Conservation (phyloP, 2,888 invertebrate species). For the Acanthopleura granulata region DNA sequence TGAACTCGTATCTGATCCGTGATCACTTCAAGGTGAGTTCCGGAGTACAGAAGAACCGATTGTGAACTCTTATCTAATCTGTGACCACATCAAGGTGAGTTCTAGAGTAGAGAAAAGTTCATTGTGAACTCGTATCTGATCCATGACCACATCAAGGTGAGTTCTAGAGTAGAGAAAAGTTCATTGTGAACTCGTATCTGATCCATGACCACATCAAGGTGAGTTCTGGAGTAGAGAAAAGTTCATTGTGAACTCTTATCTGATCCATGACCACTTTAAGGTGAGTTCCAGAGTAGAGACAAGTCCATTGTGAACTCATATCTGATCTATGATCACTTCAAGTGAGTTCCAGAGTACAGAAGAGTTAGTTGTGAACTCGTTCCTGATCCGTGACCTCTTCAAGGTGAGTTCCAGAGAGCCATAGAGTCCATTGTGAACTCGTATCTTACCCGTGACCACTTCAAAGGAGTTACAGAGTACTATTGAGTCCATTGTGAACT, state of each 20-base stretch:
- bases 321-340: too few species aligned
- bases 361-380: too few species aligned
- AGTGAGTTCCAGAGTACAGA: conserved; percentile 72
- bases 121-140: conserved; percentile 81
- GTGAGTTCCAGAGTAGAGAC: conserved; percentile 38
- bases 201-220: conserved; percentile 61
- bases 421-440: conserved; percentile 81
- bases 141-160: conserved; percentile 77
- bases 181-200: too few species aligned
- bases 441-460: conserved; percentile 82
- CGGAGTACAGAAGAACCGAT: too few species aligned
- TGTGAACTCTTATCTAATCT: too few species aligned
- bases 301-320: too few species aligned
- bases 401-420: conserved; percentile 79
- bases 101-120: conserved; percentile 82
- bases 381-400: too few species aligned
- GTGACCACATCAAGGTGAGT: conserved; percentile 70
- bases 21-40: conserved; percentile 74
- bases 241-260: conserved; percentile 79
- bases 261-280: conserved; percentile 80
- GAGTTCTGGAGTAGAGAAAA: conserved; percentile 82
- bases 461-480: conserved; percentile 67
- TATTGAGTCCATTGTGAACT: conserved; percentile 79
- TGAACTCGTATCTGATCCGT: conserved; percentile 81
- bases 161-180: conserved; percentile 18